Evolutionary conservation across 2,797 vertebrate genomes (phyloP).

Genomic region (Cichlasoma orientale): DNA sequence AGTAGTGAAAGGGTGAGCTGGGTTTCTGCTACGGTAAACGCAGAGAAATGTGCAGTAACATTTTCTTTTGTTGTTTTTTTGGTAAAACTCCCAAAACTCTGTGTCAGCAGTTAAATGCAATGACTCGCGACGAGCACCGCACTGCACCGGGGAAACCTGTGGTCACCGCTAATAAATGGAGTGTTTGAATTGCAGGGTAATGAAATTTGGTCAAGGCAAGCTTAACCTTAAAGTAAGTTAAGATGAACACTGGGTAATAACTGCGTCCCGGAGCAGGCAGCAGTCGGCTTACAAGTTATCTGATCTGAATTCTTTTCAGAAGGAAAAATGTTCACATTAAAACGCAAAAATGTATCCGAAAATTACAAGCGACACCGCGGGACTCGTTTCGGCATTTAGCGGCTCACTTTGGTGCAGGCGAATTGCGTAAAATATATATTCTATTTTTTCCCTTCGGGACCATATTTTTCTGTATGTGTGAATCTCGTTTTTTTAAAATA

Average conservation of each 20-base stretch:
- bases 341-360: neutral
- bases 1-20: neutral
- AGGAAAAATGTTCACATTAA: neutral
- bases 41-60: neutral
- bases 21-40: neutral
- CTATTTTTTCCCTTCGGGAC: neutral
- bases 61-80: neutral
- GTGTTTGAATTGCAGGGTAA: neutral
- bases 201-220: neutral
- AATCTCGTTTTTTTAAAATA: neutral
- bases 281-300: neutral
- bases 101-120: slow-evolving; percentile 9
- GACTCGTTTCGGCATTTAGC: slow-evolving; percentile 1
- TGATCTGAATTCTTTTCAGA: neutral
- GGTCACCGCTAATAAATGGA: neutral
- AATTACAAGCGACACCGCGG: neutral
- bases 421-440: neutral
- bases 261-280: neutral
- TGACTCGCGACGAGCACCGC: neutral
- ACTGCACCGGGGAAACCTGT: neutral
- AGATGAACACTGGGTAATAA: neutral
- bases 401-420: neutral
- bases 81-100: neutral
- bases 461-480: neutral
- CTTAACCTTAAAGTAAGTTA: neutral